Base-by-base conservation (phyloP, 2,888 invertebrate species). In the Pandemis heparana region DNA sequence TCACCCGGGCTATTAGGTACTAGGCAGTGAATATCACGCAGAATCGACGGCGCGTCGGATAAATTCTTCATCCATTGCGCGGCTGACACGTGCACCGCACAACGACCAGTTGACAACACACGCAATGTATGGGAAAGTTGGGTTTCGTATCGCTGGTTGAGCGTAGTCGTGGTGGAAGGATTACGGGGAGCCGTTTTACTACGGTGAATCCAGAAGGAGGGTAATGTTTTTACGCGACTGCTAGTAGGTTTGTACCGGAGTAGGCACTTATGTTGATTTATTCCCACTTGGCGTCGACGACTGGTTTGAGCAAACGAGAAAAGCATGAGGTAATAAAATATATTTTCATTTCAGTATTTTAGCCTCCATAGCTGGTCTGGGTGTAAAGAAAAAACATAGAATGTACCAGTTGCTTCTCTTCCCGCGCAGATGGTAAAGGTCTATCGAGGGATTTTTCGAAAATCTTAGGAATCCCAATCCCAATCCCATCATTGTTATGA, bases 181-280 rank as follows among this genome's bases (percentile, higher is more conserved):
- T 70, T 63, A 70, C 70, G 70, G 70, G 63, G 63, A 10, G 48
- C 12, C 1, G 53, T 43, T 10, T 56, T 23, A 56, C 23, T 56
- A 56, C 56, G 56, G 56, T 56, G 56, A 56, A 56, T 56, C 56
- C 23, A 56, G 56, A 56, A 56, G 56, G 56, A 56, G 56, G 56
- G 56, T 56, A 56, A 56, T 56, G 56, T 56, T 56, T 56, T 56
- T 53, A 53, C 53, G 16, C 53, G 56, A 56, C 1, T 56, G 56
- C 23, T 23, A 5, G 56, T 56, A 12, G 23, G 18, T 23, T 56
- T 12, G 56, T 56, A 56, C 56, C 23, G 23, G 12, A 18, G 56
- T 32, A 32, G 2, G 16, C 9, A 7, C 9, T 18, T 56, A 23
- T 53, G 56, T 56, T 23, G 9, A 56, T 56, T 56, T 56, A n/a